These are phyloP conservation scores for Drosophila orena DNA, from an alignment of 1,140 invertebrate genomes.

Conservation along the genomic window DNA sequence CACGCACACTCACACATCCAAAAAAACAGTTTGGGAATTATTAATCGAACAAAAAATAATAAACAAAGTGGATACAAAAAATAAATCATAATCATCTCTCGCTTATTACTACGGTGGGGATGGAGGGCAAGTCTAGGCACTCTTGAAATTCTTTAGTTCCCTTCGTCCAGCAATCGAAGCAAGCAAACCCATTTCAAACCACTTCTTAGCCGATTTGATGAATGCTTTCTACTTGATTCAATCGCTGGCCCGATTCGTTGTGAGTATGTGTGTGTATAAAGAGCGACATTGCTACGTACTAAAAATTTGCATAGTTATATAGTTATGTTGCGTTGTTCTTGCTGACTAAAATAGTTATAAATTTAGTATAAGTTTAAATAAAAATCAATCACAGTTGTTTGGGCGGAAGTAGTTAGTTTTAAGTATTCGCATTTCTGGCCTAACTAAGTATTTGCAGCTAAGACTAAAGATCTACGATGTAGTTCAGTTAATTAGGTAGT, in stretches of 20 bases:
- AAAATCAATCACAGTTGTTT: slow-evolving; percentile 85
- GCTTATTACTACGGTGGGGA: slow-evolving; percentile 79
- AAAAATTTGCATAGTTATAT: slow-evolving; percentile 72
- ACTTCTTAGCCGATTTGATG: neutral
- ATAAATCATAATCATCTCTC: slow-evolving; percentile 35
- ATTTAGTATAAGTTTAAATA: slow-evolving; percentile 69
- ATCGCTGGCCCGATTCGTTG: slow-evolving; percentile 38
- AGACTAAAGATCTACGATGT: slow-evolving; percentile 48
- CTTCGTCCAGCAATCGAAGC: slow-evolving; percentile 24
- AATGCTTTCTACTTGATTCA: neutral
- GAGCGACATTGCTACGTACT: slow-evolving; percentile 40
- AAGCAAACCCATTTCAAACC: neutral
- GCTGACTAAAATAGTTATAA: slow-evolving; percentile 65
- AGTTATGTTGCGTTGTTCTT: slow-evolving; percentile 32
- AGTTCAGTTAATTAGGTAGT: slow-evolving; percentile 63
- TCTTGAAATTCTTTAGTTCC: slow-evolving; percentile 78
- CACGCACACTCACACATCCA: slow-evolving; percentile 53
- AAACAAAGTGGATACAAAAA: slow-evolving; percentile 57
- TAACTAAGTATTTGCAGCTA: slow-evolving; percentile 58
- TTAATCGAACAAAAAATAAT: slow-evolving; percentile 51
- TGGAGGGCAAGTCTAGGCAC: slow-evolving; percentile 76
- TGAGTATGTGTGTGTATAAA: slow-evolving; percentile 33
- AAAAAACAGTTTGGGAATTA: slow-evolving; percentile 19
- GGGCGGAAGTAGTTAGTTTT: slow-evolving; percentile 80
- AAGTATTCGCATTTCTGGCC: slow-evolving; percentile 70